These are phyloP conservation scores for Microcebus ravelobensis DNA, from an alignment of 2,113 vertebrate genomes.

Conservation along the genomic window DNA sequence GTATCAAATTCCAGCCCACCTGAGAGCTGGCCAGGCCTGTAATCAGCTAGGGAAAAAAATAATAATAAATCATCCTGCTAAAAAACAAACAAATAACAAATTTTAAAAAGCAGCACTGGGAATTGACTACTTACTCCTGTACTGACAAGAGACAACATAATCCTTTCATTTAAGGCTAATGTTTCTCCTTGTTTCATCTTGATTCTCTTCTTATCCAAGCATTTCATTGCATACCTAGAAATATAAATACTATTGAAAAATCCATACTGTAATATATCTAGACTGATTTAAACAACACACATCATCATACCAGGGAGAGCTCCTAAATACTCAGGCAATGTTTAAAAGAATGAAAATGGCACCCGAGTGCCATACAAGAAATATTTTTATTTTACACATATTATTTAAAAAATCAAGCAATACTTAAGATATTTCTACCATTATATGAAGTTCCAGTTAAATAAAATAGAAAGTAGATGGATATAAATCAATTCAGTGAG, in stretches of 20 bases:
- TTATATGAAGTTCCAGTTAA: background rate
- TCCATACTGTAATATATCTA: rapidly evolving
- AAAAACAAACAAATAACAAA: background rate
- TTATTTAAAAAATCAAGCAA: background rate
- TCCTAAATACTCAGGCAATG: background rate
- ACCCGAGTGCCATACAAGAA: background rate
- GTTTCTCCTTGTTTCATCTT: constrained; percentile 99
- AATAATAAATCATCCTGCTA: background rate
- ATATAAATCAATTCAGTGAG: background rate
- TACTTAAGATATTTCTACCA: background rate
- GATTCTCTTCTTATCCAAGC: constrained; percentile 99
- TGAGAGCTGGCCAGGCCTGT: rapidly evolving
- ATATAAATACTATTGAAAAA: background rate
- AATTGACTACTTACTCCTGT: constrained; percentile 92
- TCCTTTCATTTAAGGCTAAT: constrained; percentile 96
- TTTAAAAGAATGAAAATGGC: background rate
- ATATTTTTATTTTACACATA: background rate
- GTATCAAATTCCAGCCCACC: background rate
- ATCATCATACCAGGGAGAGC: rapidly evolving
- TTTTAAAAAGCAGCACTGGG: background rate
- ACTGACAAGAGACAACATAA: constrained; percentile 98
- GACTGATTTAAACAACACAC: background rate
- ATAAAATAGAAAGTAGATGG: background rate
- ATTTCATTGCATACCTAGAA: constrained; percentile 98
- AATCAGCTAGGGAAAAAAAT: background rate